Conservation (phyloP, 2,113 vertebrate species). For the Chloebia gouldiae region DNA sequence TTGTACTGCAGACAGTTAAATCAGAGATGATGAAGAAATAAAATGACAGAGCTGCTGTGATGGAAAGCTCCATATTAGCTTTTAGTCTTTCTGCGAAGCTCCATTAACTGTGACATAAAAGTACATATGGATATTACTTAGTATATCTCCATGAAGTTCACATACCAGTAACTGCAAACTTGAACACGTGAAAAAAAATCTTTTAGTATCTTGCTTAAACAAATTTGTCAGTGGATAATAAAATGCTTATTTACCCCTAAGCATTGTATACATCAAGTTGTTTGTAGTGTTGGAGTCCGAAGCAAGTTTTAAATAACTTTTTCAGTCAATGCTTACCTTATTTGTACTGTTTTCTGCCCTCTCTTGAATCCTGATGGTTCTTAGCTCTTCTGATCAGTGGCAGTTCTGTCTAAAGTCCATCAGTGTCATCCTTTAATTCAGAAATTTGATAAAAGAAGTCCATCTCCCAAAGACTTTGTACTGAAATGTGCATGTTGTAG, state of each 20-base stretch:
- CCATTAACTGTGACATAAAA: neutral
- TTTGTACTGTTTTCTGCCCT: neutral
- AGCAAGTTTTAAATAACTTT: neutral
- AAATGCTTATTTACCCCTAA: neutral
- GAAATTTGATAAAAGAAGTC: neutral
- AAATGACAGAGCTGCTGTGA: neutral
- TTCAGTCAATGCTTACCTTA: neutral
- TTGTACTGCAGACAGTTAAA: neutral
- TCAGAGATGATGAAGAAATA: neutral
- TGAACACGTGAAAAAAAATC: neutral
- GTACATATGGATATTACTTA: neutral
- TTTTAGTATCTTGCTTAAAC: neutral
- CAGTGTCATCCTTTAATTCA: neutral
- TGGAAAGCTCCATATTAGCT: neutral
- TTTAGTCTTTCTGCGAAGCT: neutral
- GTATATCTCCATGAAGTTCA: neutral
- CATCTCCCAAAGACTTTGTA: neutral
- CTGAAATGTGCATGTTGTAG: neutral
- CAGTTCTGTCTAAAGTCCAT: neutral
- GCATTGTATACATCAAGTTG: neutral
- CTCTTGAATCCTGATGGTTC: neutral
- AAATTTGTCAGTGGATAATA: neutral
- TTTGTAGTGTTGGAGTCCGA: neutral
- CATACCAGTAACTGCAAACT: neutral
- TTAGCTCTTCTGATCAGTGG: neutral